Evolutionary conservation across 2,797 vertebrate genomes (phyloP).

Genomic region (Dendrocincla tyrannina): DNA sequence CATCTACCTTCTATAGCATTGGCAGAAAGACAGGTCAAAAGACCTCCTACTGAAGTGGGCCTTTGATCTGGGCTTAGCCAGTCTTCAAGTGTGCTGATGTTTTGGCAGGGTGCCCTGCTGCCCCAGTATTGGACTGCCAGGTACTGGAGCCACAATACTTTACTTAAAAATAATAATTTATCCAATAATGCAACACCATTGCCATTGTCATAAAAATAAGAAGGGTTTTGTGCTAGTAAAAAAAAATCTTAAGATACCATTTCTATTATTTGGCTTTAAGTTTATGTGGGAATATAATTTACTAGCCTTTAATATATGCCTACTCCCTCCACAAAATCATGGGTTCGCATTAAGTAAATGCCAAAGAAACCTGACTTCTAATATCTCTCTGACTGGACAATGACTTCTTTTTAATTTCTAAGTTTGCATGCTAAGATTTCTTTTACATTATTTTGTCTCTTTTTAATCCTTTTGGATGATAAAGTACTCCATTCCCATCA

Average conservation of each 20-base stretch:
- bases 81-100: not conserved
- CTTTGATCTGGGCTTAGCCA: not conserved
- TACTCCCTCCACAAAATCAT: constrained; percentile 12
- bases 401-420: constrained; percentile 47
- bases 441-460: constrained; percentile 13
- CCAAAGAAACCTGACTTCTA: constrained; percentile 55
- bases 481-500: constrained; percentile 27
- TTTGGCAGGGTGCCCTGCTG: not conserved
- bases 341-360: constrained; percentile 17
- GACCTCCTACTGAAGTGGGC: not conserved
- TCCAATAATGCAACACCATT: not conserved
- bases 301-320: constrained; percentile 20
- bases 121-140: not conserved
- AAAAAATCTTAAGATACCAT: not conserved
- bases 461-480: constrained; percentile 37
- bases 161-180: not conserved
- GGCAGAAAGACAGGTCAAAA: not conserved
- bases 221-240: not conserved
- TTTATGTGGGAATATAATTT: not conserved
- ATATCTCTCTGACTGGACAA: not conserved
- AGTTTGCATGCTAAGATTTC: not conserved
- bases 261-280: not conserved
- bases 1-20: not conserved
- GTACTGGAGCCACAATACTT: not conserved
- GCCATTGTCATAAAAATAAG: not conserved